Conservation (phyloP, 2,113 vertebrate species). For the Myrmophylax atrothorax region DNA sequence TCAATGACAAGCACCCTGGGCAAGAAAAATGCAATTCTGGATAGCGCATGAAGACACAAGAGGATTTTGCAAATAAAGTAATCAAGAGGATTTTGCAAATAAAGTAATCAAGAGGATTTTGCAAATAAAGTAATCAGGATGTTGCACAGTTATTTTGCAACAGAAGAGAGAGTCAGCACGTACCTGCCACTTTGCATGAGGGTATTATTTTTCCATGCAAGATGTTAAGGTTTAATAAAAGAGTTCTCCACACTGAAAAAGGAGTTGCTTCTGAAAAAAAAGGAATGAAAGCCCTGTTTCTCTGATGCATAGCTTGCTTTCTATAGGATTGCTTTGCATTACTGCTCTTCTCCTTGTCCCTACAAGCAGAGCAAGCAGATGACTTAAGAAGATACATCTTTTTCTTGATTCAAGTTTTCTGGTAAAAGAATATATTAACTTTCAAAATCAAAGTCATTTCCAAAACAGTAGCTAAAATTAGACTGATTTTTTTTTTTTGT, state of each 20-base stretch:
- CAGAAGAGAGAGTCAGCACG: not conserved
- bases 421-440: constrained; percentile 10
- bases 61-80: not conserved
- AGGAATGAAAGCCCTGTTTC: not conserved
- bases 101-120: not conserved
- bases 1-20: not conserved
- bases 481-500: not conserved
- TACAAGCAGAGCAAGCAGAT: not conserved
- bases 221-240: not conserved
- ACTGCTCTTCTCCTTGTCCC: not conserved
- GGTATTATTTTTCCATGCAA: not conserved
- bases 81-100: not conserved
- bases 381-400: not conserved
- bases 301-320: not conserved
- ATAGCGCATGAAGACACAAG: not conserved
- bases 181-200: not conserved
- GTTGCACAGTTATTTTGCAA: not conserved
- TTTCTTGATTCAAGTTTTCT: constrained; percentile 25
- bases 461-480: constrained; percentile 51
- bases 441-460: constrained; percentile 38
- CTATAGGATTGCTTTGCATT: not conserved
- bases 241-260: not conserved
- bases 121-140: not conserved
- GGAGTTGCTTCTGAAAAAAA: not conserved
- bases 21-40: not conserved